phyloP scores from a whole-genome alignment of 2,888 invertebrate genomes.

The Eupithecia exiguata region DNA sequence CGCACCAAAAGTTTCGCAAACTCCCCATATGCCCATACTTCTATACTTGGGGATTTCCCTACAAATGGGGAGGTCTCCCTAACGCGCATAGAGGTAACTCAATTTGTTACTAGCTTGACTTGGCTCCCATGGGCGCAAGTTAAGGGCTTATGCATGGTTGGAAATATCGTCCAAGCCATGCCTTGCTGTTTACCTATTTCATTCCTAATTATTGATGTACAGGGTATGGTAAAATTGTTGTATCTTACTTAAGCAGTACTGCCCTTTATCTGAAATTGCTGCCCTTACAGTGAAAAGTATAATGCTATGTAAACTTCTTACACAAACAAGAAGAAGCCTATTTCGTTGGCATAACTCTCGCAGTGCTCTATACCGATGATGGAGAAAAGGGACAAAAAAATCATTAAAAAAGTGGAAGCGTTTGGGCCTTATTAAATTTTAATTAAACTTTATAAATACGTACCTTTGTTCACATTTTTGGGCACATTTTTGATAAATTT shows the following conservation, averaged over 20 bases:
- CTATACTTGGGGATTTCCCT: conserved; percentile 25
- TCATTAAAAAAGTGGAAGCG: too few species aligned
- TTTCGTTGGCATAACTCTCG: not conserved
- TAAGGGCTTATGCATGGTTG: conserved; percentile 20
- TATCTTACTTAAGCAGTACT: not conserved
- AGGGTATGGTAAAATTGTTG: not conserved
- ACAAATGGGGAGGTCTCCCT: conserved; percentile 20
- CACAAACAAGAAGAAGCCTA: not conserved
- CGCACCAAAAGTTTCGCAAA: conserved; percentile 22
- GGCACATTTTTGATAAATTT: not conserved
- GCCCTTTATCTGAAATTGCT: too few species aligned
- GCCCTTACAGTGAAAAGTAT: not conserved
- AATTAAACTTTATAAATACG: too few species aligned
- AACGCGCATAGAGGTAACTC: conserved; percentile 26
- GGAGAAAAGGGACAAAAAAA: not conserved
- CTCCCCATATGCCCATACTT: conserved; percentile 26
- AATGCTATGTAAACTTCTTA: not conserved
- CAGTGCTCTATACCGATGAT: not conserved
- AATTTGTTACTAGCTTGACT: conserved; percentile 39
- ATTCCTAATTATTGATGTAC: not conserved
- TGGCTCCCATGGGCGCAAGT: conserved; percentile 41
- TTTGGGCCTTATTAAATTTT: too few species aligned
- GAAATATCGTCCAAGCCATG: not conserved
- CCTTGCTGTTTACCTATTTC: not conserved
- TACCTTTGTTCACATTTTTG: too few species aligned